phyloP scores from a whole-genome alignment of 1,140 invertebrate genomes.

The Manduca sexta region DNA sequence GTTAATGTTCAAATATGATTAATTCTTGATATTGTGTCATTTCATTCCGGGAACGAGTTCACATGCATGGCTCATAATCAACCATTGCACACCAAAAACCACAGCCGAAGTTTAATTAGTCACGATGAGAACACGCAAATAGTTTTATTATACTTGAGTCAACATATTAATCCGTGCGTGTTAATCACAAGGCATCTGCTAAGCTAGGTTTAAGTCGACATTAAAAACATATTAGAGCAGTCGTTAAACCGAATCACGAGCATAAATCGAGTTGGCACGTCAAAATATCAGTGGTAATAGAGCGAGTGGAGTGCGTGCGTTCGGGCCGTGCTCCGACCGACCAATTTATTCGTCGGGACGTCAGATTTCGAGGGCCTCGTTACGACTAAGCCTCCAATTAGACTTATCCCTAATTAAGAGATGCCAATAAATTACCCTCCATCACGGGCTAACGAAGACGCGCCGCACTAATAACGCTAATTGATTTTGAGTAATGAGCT shows the following conservation, averaged over 20 bases:
- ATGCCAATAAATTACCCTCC: conserved; percentile 76
- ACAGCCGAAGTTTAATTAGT: no score
- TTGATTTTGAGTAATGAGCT: conserved; percentile 73
- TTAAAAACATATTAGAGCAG: conserved; percentile 29
- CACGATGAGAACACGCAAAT: conserved; percentile 19
- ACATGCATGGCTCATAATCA: no score
- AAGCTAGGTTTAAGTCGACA: conserved; percentile 17
- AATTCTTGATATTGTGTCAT: no score
- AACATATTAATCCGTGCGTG: no score
- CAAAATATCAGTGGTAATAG: conserved; percentile 53
- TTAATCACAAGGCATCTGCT: not conserved
- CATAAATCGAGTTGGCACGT: conserved; percentile 44
- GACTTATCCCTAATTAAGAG: conserved; percentile 76
- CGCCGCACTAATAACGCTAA: conserved; percentile 71
- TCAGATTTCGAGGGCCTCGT: conserved; percentile 72
- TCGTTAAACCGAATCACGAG: conserved; percentile 23
- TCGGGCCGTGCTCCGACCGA: conserved; percentile 41
- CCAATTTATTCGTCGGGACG: conserved; percentile 69
- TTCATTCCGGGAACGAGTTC: no score
- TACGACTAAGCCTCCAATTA: conserved; percentile 75
- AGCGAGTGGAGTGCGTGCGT: conserved; percentile 42
- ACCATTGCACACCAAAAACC: no score
- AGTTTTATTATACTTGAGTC: conserved; percentile 14
- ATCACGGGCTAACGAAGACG: conserved; percentile 73
- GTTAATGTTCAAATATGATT: no score